These are phyloP conservation scores for Eurytoma californica DNA, from an alignment of 2,888 invertebrate species.

Conservation along the genomic window DNA sequence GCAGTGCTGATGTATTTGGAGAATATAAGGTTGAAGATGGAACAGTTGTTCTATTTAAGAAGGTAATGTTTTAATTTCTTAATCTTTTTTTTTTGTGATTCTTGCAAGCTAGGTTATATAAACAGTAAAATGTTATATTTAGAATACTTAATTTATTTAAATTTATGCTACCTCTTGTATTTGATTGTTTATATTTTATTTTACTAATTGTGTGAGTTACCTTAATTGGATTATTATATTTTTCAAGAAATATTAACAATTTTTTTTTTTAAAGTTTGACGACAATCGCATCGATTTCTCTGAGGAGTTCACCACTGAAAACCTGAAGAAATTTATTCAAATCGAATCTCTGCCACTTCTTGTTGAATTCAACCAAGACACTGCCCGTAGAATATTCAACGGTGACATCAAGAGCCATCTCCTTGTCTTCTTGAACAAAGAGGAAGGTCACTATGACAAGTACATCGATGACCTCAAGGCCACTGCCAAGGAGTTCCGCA, in stretches of 20 bases:
- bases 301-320: constrained; percentile 82
- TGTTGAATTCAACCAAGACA: constrained; percentile 97
- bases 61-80: constrained; percentile 77
- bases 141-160: background rate
- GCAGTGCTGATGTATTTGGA: constrained; percentile 84
- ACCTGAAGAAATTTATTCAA: constrained; percentile 88
- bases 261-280: constrained; percentile 82
- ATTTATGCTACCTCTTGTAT: background rate
- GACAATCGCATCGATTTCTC: constrained; percentile 86
- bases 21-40: constrained; percentile 89
- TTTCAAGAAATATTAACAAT: too few relatives aligned
- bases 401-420: constrained; percentile 98
- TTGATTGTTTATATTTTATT: too few relatives aligned
- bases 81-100: too few relatives aligned
- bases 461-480: constrained; percentile 86
- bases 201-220: too few relatives aligned
- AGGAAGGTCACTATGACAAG: constrained; percentile 89
- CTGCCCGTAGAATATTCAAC: constrained; percentile 98
- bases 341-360: constrained; percentile 91
- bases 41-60: constrained; percentile 92
- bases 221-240: too few relatives aligned
- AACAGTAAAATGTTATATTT: too few relatives aligned
- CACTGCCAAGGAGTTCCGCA: constrained; percentile 92
- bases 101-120: too few relatives aligned
- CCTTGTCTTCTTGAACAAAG: constrained; percentile 95